Evolutionary conservation across 2,888 invertebrate genomes (phyloP).

Genomic region (Hetaerina titia): DNA sequence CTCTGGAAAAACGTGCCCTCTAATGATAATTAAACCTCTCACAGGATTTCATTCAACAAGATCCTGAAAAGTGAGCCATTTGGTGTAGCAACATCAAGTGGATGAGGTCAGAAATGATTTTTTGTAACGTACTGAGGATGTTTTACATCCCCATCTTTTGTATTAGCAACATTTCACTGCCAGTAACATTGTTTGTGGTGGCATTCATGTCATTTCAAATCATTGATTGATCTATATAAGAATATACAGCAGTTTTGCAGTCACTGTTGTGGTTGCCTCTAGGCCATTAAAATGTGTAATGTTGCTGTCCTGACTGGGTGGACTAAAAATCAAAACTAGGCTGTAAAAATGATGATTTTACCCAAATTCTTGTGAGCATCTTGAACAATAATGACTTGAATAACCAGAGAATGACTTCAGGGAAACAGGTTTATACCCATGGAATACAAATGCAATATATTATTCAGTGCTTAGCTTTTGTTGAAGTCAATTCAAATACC

Average conservation of each 20-base stretch:
- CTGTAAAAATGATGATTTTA: not conserved
- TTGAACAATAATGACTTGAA: not conserved
- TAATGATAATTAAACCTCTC: not conserved
- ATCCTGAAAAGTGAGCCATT: not conserved
- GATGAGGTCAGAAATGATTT: not conserved
- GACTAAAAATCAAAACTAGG: too few relatives aligned
- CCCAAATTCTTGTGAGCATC: not conserved
- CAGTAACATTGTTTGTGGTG: not conserved
- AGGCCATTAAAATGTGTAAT: not conserved
- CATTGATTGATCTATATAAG: not conserved
- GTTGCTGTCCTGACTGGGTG: not conserved
- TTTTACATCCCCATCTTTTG: not conserved
- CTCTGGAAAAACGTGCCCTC: not conserved
- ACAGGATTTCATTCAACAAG: not conserved
- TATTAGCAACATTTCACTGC: not conserved
- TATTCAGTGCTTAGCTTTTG: not conserved
- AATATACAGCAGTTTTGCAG: not conserved
- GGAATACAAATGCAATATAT: constrained; percentile 68
- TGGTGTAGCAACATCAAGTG: not conserved
- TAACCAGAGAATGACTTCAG: not conserved
- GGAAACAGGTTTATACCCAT: not conserved
- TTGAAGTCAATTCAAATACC: too few relatives aligned
- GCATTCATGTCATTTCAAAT: not conserved
- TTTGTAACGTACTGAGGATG: not conserved
- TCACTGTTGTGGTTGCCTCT: not conserved